Evolutionary conservation across 1,140 invertebrate genomes (phyloP), one percentile per base, ranked within the genome.

Genomic region (Chlorops oryzae): DNA sequence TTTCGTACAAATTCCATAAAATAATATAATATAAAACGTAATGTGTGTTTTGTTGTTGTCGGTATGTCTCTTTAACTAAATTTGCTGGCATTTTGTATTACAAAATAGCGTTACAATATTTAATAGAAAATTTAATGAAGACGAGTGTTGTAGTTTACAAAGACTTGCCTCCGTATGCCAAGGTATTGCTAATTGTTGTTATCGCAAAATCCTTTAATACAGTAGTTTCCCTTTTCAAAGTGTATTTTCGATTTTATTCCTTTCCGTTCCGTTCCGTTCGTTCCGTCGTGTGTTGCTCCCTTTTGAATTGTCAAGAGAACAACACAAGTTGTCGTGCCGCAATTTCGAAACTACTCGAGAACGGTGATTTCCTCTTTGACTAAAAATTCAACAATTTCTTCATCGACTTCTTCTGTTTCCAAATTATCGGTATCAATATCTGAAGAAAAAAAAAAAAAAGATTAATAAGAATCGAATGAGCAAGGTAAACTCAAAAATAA

Each of bases 301-400:
- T 37, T 24, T 22, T 47, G 21, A 15, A 32, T 15, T 32, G 9
- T 39, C 7, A 15, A 21, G 5, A 21, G 22, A 47, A 47, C 22
- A 22, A 35, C 18, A 9, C 15, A 17, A 20, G 17, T 39, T 39
- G 17, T 39, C 6, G 9, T 39, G 15, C 12, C 7, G 15, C 7
- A 17, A 45, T 27, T 45, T 27, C 17, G 23, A 21, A 62, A 71
- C 73, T 72, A 72, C 68, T 72, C 69, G 62, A 94, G 76, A 52
- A 87, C 74, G 17, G 84, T 88, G 57, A 82, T 82, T 81, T 97
- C 94, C 79, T 96, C 92, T 80, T 96, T 96, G 63, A 97, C 83
- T 78, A 98, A 90, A 84, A 97, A 96, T 85, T 97, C 94, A 62
- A 97, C 85, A 66, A 88, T 80, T 80, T 97, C 94, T 70, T 97